Evolutionary conservation across 2,888 invertebrate genomes (phyloP), one percentile per base, ranked within the genome.

Genomic region (Caenorhabditis angaria): DNA sequence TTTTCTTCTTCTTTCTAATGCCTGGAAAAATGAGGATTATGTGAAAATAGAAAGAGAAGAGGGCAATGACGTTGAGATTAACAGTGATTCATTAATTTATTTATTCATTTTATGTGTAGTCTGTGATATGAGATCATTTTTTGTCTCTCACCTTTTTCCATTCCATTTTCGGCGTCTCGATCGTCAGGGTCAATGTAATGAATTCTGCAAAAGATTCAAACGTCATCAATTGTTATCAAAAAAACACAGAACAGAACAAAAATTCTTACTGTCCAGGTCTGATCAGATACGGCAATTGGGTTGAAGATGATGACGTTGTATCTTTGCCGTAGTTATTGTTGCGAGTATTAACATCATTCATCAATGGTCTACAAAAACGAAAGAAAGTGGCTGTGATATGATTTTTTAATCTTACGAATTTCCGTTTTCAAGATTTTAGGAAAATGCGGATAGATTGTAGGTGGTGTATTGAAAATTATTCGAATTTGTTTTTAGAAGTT

Each of bases 81-180:
- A 14, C 3, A 41, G 18, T 12, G 41, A n/a, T 25, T 54, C 1
- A 27, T 12, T 27, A 54, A 12, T 27, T 24, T 18, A 54, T 54
- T 27, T 27, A 25, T 25, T 10, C n/a, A 14, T 54, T 54, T 54
- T 51, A 51, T 24, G 2, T 51, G 5, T 24, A 51, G 20, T 51
- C 20, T 24, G 51, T 2, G 35, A n/a, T n/a, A n/a, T n/a, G n/a
- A n/a, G n/a, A n/a, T n/a, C n/a, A n/a, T n/a, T n/a, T n/a, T n/a
- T n/a, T 14, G 3, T 41, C 18, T 41, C 65, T 25, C 22, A 75
- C 75, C 61, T 65, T 75, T 75, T 51, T 75, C 75, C 66, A 75
- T 63, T 28, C 75, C 67, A 67, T 70, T 75, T 14, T 57, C 74
- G 14, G 51, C 62, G 48, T 73, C 65, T 48, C 63, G 59, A 59